phyloP scores from a whole-genome alignment of 1,140 invertebrate genomes.

The Nephila pilipes region DNA sequence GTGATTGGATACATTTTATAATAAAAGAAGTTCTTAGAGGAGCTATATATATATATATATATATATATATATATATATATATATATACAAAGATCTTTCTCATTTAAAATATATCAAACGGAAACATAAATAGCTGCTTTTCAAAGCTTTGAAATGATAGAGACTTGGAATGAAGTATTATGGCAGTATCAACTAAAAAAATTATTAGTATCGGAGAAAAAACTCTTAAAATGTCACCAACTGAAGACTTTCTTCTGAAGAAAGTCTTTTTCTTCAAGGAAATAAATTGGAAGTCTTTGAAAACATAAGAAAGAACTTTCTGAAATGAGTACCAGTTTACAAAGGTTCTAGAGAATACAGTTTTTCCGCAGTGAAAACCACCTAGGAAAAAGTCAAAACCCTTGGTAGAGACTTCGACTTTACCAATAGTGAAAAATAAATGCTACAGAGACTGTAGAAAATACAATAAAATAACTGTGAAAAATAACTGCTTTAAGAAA shows the following conservation, averaged over 20 bases:
- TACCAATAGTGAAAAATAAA: background rate
- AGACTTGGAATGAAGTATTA: background rate
- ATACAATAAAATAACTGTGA: background rate
- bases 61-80: background rate
- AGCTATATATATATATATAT: too few species aligned
- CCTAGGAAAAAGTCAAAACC: background rate
- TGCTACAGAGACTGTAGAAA: background rate
- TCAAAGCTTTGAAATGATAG: background rate
- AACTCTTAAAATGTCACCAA: background rate
- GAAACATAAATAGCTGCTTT: background rate
- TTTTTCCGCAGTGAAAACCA: background rate
- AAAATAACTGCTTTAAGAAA: background rate
- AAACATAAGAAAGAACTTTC: slow-evolving; percentile 45
- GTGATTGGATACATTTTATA: too few species aligned
- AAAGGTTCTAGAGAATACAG: slow-evolving; percentile 27
- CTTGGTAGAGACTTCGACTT: background rate
- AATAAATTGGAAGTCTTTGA: slow-evolving; percentile 33
- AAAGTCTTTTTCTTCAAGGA: background rate
- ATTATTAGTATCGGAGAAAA: background rate
- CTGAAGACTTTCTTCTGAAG: background rate
- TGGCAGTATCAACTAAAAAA: background rate
- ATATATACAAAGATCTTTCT: background rate
- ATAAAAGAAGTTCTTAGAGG: too few species aligned
- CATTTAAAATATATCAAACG: background rate
- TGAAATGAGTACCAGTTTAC: slow-evolving; percentile 31